Conservation (phyloP, 92 coral and sea anemone species). For the Pocillopora meandrina region DNA sequence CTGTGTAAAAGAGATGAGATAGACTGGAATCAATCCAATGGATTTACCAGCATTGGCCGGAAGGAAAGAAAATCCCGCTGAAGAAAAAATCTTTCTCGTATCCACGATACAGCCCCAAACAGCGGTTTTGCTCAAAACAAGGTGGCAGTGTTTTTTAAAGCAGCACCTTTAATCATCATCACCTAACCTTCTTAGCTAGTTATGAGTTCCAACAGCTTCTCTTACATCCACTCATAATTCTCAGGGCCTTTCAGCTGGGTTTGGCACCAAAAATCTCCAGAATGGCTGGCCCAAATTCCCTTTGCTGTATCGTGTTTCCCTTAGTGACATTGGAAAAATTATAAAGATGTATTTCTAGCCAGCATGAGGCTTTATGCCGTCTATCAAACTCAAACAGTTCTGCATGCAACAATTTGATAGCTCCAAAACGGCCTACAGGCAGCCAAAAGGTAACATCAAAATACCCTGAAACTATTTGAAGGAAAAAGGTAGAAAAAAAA, state of each 20-base stretch:
- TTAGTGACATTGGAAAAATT: background rate
- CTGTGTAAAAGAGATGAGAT: too few species aligned
- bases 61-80: too few species aligned
- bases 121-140: too few species aligned
- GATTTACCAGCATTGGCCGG: too few species aligned
- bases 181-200: background rate
- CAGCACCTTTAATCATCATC: too few species aligned
- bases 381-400: background rate
- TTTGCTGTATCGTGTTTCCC: slow-evolving; percentile 15
- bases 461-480: too few species aligned
- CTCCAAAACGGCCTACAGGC: background rate
- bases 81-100: too few species aligned
- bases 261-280: background rate
- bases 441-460: background rate
- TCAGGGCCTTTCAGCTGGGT: background rate
- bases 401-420: background rate
- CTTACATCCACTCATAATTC: background rate
- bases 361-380: slow-evolving; percentile 10
- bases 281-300: background rate
- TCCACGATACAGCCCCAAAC: too few species aligned
- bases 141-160: too few species aligned
- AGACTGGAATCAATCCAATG: too few species aligned
- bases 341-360: slow-evolving; percentile 1
- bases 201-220: background rate
- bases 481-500: too few species aligned